These are phyloP conservation scores for Microcebus griseorufus DNA, from an alignment of 2,113 vertebrate species.

Conservation along the genomic window DNA sequence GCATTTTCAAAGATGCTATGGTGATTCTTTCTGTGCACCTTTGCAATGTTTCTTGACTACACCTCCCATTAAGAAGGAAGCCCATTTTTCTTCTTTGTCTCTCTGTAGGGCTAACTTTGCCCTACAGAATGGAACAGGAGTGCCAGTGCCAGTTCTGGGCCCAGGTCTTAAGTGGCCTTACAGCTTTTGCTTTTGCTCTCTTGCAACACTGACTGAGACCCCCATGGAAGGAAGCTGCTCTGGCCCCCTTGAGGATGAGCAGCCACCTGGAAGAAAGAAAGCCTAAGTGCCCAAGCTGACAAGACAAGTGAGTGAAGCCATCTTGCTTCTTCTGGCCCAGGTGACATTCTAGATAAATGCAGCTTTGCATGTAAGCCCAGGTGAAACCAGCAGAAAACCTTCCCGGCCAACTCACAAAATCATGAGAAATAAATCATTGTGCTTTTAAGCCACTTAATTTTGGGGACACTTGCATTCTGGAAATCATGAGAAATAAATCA, in stretches of 20 bases:
- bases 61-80: not conserved
- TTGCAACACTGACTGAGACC: not conserved
- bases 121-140: not conserved
- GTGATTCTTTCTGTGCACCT: not conserved
- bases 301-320: not conserved
- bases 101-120: not conserved
- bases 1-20: not conserved
- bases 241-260: not conserved
- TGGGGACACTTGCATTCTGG: not conserved
- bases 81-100: not conserved
- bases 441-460: not conserved
- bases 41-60: not conserved
- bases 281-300: not conserved
- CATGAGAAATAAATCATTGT: not conserved
- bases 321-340: not conserved
- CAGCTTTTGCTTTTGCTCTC: not conserved
- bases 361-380: not conserved
- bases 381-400: not conserved
- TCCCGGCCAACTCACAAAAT: not conserved
- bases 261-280: not conserved
- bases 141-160: not conserved
- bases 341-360: not conserved
- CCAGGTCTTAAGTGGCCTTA: not conserved
- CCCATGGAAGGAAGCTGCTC: not conserved
- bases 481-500: not conserved